Conservation (phyloP, 2,113 vertebrate species). For the Dromas ardeola region DNA sequence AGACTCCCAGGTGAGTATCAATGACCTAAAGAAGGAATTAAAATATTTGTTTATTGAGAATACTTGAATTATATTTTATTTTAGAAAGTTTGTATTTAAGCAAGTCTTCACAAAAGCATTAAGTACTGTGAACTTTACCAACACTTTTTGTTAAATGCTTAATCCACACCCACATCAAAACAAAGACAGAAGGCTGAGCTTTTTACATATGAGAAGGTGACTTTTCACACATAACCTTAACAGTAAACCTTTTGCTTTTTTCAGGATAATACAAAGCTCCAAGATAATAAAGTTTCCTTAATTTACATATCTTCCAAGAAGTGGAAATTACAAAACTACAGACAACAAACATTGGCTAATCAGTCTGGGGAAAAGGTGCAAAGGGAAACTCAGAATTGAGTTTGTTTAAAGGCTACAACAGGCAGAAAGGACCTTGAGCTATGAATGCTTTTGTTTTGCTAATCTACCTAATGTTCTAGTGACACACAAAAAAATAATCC, state of each 20-base stretch:
- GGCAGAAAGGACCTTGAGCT: not conserved
- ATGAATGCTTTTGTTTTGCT: slow-evolving; percentile 19
- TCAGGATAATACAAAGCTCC: slow-evolving; percentile 29
- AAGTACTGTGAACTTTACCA: slow-evolving; percentile 44
- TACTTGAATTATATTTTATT: not conserved
- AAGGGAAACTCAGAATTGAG: not conserved
- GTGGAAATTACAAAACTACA: slow-evolving; percentile 54
- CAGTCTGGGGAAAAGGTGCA: slow-evolving; percentile 17
- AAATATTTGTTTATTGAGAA: slow-evolving; percentile 19
- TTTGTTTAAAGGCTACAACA: slow-evolving; percentile 21
- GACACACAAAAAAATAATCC: not conserved
- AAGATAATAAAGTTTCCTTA: slow-evolving; percentile 24
- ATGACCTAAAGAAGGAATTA: not conserved
- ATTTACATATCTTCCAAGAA: slow-evolving; percentile 49
- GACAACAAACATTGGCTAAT: slow-evolving; percentile 40
- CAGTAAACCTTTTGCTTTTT: slow-evolving; percentile 56
- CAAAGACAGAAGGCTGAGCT: slow-evolving; percentile 38
- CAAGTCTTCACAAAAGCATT: slow-evolving; percentile 15
- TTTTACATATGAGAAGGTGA: slow-evolving; percentile 58
- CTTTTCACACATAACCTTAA: slow-evolving; percentile 58
- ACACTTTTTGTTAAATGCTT: slow-evolving; percentile 29
- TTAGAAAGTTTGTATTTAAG: slow-evolving; percentile 20
- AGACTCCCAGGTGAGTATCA: slow-evolving; percentile 3
- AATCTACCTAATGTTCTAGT: not conserved
- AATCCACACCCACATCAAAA: slow-evolving; percentile 56